A percentile compares a stretch with the other conserved stretches of the same genome.
Conservation (phyloP, 2,888 invertebrate species). For the Melinaea menophilus region DNA sequence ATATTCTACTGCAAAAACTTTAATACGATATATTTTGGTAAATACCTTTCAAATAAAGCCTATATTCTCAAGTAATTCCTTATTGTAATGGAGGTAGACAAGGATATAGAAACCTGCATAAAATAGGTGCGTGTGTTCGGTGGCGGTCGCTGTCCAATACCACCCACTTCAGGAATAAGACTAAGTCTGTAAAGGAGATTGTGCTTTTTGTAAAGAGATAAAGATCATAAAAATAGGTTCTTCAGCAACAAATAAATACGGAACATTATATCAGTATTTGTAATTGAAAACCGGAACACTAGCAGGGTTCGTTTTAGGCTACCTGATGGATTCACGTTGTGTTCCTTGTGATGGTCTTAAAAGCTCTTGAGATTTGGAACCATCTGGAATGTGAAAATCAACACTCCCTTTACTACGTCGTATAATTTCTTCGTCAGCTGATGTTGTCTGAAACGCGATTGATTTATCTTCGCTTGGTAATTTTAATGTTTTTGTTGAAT, state of each 20-base stretch:
- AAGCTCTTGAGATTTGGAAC: slow-evolving; percentile 37
- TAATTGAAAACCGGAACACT: too few species aligned
- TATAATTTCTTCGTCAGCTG: slow-evolving; percentile 19
- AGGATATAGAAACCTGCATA: slow-evolving; percentile 54
- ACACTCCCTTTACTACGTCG: slow-evolving; percentile 29
- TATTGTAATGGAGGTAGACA: not conserved
- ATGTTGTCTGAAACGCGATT: slow-evolving; percentile 27
- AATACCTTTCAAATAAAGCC: too few species aligned
- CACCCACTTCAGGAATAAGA: slow-evolving; percentile 34
- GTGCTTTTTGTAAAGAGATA: too few species aligned
- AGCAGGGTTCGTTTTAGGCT: not conserved
- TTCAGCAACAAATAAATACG: too few species aligned
- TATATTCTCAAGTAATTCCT: not conserved
- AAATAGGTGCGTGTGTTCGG: slow-evolving; percentile 55
- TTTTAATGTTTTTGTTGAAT: slow-evolving; percentile 30
- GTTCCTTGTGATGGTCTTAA: slow-evolving; percentile 35
- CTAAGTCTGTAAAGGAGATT: slow-evolving; percentile 47
- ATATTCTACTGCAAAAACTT: not conserved
- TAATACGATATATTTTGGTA: too few species aligned
- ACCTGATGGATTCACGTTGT: slow-evolving; percentile 44
- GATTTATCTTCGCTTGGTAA: slow-evolving; percentile 24
- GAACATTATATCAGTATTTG: too few species aligned
- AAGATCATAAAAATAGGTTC: too few species aligned
- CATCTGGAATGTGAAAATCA: slow-evolving; percentile 16
- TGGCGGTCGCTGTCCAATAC: slow-evolving; percentile 26